Evolutionary conservation across 1,140 invertebrate species (phyloP).

Genomic region (Drosophila nasuta): DNA sequence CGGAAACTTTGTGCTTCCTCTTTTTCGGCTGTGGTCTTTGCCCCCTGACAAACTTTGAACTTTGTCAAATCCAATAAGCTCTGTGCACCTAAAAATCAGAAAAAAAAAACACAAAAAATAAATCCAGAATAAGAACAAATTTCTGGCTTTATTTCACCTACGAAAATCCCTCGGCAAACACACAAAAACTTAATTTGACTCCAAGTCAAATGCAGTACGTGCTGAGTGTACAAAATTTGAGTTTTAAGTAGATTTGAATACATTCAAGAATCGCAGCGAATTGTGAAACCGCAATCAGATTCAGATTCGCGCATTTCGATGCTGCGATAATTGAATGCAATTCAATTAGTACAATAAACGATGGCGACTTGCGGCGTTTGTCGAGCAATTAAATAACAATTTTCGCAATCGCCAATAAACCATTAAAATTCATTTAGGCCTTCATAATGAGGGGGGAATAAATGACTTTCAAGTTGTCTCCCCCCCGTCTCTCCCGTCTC

Average conservation of each 20-base stretch:
- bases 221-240: not conserved
- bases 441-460: slow-evolving; percentile 24
- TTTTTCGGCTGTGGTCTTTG: slow-evolving; percentile 5
- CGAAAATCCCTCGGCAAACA: slow-evolving; percentile 13
- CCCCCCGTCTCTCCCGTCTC: no score
- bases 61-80: slow-evolving; percentile 68
- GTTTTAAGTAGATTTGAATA: slow-evolving; percentile 19
- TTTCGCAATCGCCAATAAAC: slow-evolving; percentile 66
- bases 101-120: slow-evolving; percentile 1
- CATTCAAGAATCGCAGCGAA: slow-evolving; percentile 41
- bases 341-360: slow-evolving; percentile 36
- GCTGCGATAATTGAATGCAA: slow-evolving; percentile 37
- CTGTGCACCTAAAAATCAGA: slow-evolving; percentile 52
- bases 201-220: not conserved
- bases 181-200: not conserved
- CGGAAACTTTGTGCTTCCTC: slow-evolving; percentile 25
- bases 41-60: slow-evolving; percentile 20
- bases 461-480: slow-evolving; percentile 26
- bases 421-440: slow-evolving; percentile 68
- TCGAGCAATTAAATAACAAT: slow-evolving; percentile 70
- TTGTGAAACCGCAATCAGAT: slow-evolving; percentile 15
- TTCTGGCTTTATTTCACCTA: slow-evolving; percentile 57
- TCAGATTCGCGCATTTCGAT: slow-evolving; percentile 7
- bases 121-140: not conserved
- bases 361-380: slow-evolving; percentile 32